Evolutionary conservation across 1,140 invertebrate species (phyloP).

Genomic region (Meloidogyne chitwoodi): DNA sequence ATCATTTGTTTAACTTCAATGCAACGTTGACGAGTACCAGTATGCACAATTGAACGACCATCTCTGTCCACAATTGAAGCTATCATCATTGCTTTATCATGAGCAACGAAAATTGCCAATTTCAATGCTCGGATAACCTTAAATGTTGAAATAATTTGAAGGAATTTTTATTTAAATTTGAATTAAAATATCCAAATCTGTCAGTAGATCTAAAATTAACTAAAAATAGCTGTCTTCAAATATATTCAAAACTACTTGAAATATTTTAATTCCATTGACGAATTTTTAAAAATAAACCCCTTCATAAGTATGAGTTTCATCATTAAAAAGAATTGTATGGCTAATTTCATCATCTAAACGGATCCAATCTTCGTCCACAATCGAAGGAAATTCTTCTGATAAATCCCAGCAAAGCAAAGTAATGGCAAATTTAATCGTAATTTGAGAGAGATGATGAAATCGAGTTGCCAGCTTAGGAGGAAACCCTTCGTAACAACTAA

Average conservation of each 20-base stretch:
- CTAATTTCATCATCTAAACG: slow-evolving; percentile 31
- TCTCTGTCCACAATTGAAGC: slow-evolving; percentile 58
- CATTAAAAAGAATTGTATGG: slow-evolving; percentile 58
- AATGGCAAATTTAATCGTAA: slow-evolving; percentile 39
- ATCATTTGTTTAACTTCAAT: slow-evolving; percentile 40
- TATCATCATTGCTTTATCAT: slow-evolving; percentile 50
- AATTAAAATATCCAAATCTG: too few species aligned
- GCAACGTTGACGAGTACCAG: slow-evolving; percentile 41
- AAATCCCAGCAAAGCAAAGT: slow-evolving; percentile 32
- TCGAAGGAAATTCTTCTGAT: slow-evolving; percentile 6
- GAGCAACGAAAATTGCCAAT: slow-evolving; percentile 32
- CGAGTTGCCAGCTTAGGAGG: slow-evolving; percentile 36
- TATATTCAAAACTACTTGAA: too few species aligned
- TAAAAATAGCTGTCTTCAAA: too few species aligned
- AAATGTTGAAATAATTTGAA: slow-evolving; percentile 10
- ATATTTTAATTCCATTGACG: too few species aligned
- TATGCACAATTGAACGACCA: slow-evolving; percentile 46
- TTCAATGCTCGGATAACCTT: slow-evolving; percentile 53
- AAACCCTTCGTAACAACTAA: slow-evolving; percentile 16
- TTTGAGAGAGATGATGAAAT: slow-evolving; percentile 32
- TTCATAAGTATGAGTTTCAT: slow-evolving; percentile 60
- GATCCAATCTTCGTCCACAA: slow-evolving; percentile 11
- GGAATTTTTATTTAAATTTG: too few species aligned
- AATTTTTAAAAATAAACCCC: slow-evolving; percentile 23
- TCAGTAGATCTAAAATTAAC: not conserved